Conservation (phyloP, 2,888 invertebrate species). For the Antheraea yamamai region DNA sequence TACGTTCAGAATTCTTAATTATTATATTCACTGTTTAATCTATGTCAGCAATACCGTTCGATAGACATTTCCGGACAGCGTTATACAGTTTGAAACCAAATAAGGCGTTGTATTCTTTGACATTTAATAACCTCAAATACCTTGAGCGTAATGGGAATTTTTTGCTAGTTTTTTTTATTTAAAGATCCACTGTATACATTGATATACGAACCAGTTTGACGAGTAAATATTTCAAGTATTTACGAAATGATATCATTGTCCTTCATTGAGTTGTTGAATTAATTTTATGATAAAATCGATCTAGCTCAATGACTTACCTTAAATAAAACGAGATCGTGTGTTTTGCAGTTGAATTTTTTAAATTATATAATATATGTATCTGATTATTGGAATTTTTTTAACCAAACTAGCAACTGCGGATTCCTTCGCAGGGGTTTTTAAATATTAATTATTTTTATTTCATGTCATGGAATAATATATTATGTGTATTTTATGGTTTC, state of each 20-base stretch:
- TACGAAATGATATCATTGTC: background rate
- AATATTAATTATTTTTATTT: too few species aligned
- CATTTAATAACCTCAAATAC: background rate
- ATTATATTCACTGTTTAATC: background rate
- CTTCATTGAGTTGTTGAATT: background rate
- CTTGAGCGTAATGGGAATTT: background rate
- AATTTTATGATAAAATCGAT: background rate
- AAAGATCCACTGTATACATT: background rate
- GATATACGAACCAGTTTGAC: slow-evolving; percentile 2
- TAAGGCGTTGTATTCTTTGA: background rate
- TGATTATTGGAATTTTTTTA: too few species aligned
- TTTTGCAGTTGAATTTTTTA: background rate
- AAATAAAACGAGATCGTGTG: background rate
- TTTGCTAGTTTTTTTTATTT: background rate
- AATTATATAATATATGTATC: background rate
- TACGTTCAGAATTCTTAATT: too few species aligned
- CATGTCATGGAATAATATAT: too few species aligned
- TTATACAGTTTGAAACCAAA: background rate
- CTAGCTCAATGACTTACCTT: background rate
- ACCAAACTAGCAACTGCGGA: too few species aligned
- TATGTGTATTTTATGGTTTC: too few species aligned
- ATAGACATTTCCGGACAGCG: background rate
- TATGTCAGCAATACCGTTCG: background rate
- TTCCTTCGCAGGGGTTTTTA: too few species aligned
- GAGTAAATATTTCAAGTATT: background rate